phyloP scores from a whole-genome alignment of 2,113 vertebrate species.

The Rhinopomastus cyanomelas region DNA sequence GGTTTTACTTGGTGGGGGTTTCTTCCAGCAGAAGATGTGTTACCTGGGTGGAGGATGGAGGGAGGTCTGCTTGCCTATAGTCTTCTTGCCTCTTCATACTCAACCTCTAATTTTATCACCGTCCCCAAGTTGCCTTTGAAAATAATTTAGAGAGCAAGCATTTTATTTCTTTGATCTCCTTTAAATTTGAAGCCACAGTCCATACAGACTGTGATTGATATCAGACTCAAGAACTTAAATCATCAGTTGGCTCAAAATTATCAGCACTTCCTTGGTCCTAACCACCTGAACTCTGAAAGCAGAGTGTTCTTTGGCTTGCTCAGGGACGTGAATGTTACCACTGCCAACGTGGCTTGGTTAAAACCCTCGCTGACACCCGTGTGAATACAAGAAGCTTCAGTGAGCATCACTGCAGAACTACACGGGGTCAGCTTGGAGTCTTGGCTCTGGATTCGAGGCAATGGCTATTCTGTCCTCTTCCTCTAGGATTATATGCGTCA shows the following conservation, averaged over 20 bases:
- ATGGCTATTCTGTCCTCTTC: slow-evolving; percentile 63
- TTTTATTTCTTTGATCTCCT: neutral
- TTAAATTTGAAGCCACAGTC: neutral
- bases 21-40: neutral
- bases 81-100: neutral
- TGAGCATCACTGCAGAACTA: neutral
- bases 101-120: neutral
- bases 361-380: neutral
- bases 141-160: neutral
- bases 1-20: neutral
- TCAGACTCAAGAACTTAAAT: neutral
- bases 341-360: neutral
- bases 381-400: neutral
- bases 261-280: neutral
- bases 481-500: slow-evolving; percentile 97
- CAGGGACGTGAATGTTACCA: neutral
- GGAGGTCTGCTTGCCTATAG: neutral
- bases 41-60: neutral
- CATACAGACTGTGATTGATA: neutral
- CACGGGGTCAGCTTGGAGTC: neutral
- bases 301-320: neutral
- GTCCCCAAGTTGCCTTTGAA: neutral
- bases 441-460: slow-evolving; percentile 34
- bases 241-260: neutral
- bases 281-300: neutral